phyloP scores from a whole-genome alignment of 2,113 vertebrate genomes.

The Cariama cristata region DNA sequence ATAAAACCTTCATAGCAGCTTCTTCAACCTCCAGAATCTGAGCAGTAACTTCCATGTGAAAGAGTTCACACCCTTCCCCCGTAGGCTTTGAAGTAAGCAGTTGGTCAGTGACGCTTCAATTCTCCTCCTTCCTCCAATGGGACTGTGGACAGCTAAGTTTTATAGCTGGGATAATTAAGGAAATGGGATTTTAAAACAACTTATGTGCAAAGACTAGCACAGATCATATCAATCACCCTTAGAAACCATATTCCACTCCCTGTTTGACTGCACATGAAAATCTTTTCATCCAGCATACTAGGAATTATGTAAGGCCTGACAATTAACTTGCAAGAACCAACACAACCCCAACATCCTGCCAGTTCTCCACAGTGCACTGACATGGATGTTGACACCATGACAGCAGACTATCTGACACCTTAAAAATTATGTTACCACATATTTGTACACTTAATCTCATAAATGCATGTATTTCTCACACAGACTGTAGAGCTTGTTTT shows the following conservation, averaged over 20 bases:
- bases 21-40: neutral
- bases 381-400: fast-evolving
- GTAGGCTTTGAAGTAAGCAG: neutral
- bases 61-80: neutral
- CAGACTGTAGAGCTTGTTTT: neutral
- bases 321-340: neutral
- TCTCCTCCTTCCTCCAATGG: neutral
- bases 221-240: fast-evolving
- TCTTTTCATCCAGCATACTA: neutral
- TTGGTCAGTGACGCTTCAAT: neutral
- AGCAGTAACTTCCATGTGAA: neutral
- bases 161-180: neutral
- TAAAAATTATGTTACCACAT: neutral
- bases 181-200: neutral
- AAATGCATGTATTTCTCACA: fast-evolving
- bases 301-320: neutral
- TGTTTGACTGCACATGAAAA: neutral
- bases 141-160: neutral
- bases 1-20: neutral
- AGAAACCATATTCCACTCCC: neutral
- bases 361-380: neutral
- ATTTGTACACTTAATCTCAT: neutral
- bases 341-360: neutral
- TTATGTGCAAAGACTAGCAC: fast-evolving
- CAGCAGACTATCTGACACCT: neutral